A percentile compares a stretch with the other conserved stretches of the same genome.
Evolutionary conservation across 1,140 invertebrate genomes (phyloP).

Genomic region (Chlorops oryzae): DNA sequence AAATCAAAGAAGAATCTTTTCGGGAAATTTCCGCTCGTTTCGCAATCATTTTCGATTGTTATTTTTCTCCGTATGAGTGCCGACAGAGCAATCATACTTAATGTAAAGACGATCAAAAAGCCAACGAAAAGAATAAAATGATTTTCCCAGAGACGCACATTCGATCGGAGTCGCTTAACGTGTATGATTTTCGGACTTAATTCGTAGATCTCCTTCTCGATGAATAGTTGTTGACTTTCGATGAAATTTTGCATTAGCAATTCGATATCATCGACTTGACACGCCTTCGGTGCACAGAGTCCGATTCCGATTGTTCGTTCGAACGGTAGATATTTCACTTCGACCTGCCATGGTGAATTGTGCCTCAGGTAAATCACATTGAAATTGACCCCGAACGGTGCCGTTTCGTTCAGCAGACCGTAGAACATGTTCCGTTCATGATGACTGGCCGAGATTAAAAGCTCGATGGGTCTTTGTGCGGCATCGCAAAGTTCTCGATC

Average conservation of each 20-base stretch:
- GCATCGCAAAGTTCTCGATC: constrained; percentile 10
- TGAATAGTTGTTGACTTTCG: not conserved
- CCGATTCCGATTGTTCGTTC: constrained; percentile 14
- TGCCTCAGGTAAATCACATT: constrained; percentile 13
- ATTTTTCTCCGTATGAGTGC: too few species aligned
- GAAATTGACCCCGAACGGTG: constrained; percentile 15
- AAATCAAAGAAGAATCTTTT: too few species aligned
- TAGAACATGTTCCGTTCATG: constrained; percentile 9
- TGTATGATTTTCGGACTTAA: constrained; percentile 6
- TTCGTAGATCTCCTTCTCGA: constrained; percentile 4
- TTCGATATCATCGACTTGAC: constrained; percentile 3
- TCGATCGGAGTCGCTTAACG: constrained; percentile 10
- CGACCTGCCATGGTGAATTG: constrained; percentile 17
- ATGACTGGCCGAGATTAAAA: constrained; percentile 13
- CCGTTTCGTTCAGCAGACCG: constrained; percentile 2
- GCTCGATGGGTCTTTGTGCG: not conserved
- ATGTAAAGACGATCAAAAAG: constrained; percentile 1
- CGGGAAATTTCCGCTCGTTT: too few species aligned
- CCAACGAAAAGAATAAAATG: constrained; percentile 6
- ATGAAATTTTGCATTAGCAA: constrained; percentile 13
- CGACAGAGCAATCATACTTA: too few species aligned
- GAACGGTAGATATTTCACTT: constrained; percentile 12
- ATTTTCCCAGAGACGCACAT: constrained; percentile 5
- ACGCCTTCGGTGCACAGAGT: constrained; percentile 14
- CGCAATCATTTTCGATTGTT: too few species aligned